These are phyloP conservation scores for Indri indri DNA, from an alignment of 2,113 vertebrate species.

Conservation along the genomic window DNA sequence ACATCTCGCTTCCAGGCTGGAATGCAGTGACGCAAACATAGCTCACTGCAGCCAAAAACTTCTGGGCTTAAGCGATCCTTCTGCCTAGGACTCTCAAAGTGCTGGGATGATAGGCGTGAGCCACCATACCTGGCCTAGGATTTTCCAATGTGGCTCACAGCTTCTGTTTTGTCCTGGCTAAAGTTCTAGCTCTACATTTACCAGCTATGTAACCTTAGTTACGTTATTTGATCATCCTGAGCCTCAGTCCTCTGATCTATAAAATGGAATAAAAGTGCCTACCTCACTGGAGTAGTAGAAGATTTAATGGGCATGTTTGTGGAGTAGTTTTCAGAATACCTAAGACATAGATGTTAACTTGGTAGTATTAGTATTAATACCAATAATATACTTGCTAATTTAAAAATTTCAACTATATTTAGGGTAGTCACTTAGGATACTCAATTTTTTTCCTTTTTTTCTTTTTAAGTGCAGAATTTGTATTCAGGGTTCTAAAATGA, in stretches of 20 bases:
- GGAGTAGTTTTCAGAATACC: constrained; percentile 1
- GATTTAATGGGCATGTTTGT: background rate
- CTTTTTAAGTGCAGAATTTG: background rate
- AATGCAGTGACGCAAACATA: too few species aligned
- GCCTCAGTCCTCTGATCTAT: background rate
- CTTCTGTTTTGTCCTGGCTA: background rate
- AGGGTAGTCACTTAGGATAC: background rate
- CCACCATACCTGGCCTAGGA: background rate
- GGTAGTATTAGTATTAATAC: background rate
- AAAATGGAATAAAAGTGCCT: background rate
- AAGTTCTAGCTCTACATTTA: background rate
- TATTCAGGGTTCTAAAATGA: constrained; percentile 6
- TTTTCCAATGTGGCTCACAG: background rate
- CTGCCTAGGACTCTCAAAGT: too few species aligned
- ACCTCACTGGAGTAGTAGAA: background rate
- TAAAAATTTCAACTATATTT: background rate
- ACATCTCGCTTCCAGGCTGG: too few species aligned
- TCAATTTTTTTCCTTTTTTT: background rate
- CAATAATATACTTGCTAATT: background rate
- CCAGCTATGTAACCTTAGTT: background rate
- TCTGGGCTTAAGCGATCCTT: too few species aligned
- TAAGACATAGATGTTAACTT: background rate
- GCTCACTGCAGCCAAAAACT: too few species aligned
- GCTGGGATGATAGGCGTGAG: too few species aligned
- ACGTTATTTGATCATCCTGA: background rate